A percentile compares a stretch with the other conserved stretches of the same genome.
These are phyloP conservation scores for Lethrus apterus DNA, from an alignment of 1,140 invertebrate genomes.

Conservation along the genomic window DNA sequence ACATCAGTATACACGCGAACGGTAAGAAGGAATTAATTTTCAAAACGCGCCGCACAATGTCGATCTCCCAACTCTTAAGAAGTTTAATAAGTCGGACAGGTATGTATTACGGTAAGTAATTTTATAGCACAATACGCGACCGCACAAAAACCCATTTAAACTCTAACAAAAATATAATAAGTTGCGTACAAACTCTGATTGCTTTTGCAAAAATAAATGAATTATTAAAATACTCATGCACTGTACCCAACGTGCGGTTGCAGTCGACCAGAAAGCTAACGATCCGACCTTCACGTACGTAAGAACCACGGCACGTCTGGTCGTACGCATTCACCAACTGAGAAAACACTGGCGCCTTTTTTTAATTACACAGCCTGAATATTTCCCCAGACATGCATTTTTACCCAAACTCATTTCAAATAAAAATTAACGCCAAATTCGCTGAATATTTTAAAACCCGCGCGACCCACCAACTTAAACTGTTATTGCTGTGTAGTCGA, in stretches of 20 bases:
- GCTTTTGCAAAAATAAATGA: conserved; percentile 31
- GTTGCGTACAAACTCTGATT: conserved; percentile 30
- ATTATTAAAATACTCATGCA: conserved; percentile 28
- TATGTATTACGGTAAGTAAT: conserved; percentile 26
- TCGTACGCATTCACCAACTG: conserved; percentile 4
- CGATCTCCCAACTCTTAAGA: not conserved
- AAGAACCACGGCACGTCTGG: not conserved
- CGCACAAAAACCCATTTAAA: conserved; percentile 31
- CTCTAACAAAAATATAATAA: conserved; percentile 30
- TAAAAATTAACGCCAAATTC: conserved; percentile 24
- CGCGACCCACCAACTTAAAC: conserved; percentile 18
- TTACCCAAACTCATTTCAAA: conserved; percentile 27
- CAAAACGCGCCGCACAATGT: conserved; percentile 7
- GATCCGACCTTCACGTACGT: not conserved
- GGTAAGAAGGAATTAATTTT: no score
- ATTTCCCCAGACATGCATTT: conserved; percentile 30
- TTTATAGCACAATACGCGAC: conserved; percentile 25
- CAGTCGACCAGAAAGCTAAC: conserved; percentile 13
- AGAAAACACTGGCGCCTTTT: conserved; percentile 26
- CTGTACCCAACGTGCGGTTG: conserved; percentile 18
- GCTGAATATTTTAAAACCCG: conserved; percentile 25
- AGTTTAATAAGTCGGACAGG: conserved; percentile 25
- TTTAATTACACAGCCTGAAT: conserved; percentile 25
- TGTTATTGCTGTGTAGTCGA: conserved; percentile 23
- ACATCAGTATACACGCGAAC: no score